Percentiles rank a stretch among this genome's conserved stretches.
phyloP scores from a whole-genome alignment of 2,888 invertebrate species.

The Scaptomyza polygonia region DNA sequence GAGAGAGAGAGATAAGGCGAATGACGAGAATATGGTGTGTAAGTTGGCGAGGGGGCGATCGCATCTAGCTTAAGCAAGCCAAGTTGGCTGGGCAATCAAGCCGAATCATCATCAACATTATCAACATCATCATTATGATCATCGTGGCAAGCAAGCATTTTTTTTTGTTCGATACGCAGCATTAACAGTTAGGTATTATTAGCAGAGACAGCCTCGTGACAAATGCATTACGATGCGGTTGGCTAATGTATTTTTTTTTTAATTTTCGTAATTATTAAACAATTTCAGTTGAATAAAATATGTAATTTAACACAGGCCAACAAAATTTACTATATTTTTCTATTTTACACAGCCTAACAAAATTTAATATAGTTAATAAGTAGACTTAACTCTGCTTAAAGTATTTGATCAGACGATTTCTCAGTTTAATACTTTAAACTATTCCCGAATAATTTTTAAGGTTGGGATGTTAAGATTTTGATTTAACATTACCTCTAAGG shows the following conservation, averaged over 20 bases:
- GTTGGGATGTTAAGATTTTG: no score
- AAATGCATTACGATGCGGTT: conserved; percentile 25
- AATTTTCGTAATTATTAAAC: conserved; percentile 33
- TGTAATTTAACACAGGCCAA: neutral
- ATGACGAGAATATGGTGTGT: neutral
- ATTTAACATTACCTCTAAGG: no score
- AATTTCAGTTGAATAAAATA: conserved; percentile 18
- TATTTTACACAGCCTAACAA: neutral
- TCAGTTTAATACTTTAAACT: no score
- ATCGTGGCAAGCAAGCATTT: conserved; percentile 2
- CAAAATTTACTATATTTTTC: neutral
- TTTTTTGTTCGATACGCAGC: conserved; percentile 7
- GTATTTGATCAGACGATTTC: no score
- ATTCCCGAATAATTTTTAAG: no score
- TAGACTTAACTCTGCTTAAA: no score
- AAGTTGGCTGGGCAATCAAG: conserved; percentile 46
- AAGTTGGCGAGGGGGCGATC: conserved; percentile 24
- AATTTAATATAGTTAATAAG: neutral
- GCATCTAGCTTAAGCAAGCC: neutral
- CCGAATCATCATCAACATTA: conserved; percentile 45
- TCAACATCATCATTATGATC: conserved; percentile 25
- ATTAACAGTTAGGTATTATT: conserved; percentile 33
- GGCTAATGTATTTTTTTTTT: conserved; percentile 12
- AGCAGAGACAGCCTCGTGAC: conserved; percentile 21
- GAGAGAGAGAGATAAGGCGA: neutral